Conservation (phyloP, 2,888 invertebrate species). For the Myopa tessellatipennis region DNA sequence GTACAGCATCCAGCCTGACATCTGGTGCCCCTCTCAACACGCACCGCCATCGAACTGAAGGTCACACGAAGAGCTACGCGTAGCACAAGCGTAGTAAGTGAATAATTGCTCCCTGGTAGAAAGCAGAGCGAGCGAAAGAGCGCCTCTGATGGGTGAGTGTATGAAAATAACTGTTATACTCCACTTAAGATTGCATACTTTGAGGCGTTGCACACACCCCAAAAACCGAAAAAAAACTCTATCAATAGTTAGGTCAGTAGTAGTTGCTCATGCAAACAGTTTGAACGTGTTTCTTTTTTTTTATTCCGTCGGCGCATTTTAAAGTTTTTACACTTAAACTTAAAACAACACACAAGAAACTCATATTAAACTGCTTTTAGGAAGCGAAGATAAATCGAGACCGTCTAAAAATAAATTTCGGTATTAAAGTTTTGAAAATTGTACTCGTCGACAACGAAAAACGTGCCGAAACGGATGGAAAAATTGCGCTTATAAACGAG, state of each 20-base stretch:
- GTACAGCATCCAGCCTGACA: background rate
- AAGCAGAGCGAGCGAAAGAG: background rate
- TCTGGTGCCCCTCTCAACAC: background rate
- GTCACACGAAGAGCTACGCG: conserved; percentile 22
- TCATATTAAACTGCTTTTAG: background rate
- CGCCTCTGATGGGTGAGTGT: background rate
- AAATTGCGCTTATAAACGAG: too few relatives aligned
- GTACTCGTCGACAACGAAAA: too few relatives aligned
- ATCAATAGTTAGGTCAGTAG: conserved; percentile 35
- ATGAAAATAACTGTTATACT: conserved; percentile 30
- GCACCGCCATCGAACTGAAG: conserved; percentile 31
- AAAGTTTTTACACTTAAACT: background rate
- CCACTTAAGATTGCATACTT: conserved; percentile 13
- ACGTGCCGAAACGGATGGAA: too few relatives aligned
- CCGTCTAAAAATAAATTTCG: too few relatives aligned
- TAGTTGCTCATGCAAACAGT: conserved; percentile 26
- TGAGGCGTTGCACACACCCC: conserved; percentile 14
- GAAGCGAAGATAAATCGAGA: background rate
- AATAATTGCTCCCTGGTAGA: background rate
- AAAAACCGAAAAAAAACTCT: background rate
- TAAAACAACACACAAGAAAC: background rate
- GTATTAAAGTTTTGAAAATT: too few relatives aligned
- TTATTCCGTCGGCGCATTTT: background rate
- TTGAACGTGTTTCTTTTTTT: conserved; percentile 18
- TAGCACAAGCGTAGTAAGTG: background rate